phyloP scores from a whole-genome alignment of 2,888 invertebrate genomes.

The Galerucella nymphaeae region DNA sequence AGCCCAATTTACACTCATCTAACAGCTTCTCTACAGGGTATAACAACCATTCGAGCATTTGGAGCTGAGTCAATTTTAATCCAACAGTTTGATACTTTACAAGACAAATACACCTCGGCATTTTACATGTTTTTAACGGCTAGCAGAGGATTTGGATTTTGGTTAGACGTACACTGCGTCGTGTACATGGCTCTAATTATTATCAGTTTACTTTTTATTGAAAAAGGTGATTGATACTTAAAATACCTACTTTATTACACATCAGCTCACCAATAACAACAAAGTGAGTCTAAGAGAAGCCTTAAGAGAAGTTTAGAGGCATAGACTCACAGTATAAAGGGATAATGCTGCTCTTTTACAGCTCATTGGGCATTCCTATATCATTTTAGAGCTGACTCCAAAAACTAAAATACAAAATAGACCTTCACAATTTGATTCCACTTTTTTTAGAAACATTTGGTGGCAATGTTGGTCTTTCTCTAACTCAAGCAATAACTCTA shows the following conservation, averaged over 20 bases:
- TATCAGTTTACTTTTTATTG: constrained; percentile 67
- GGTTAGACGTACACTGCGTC: constrained; percentile 75
- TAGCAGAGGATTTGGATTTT: constrained; percentile 76
- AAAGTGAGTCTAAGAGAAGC: too few relatives aligned
- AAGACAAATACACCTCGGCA: constrained; percentile 76
- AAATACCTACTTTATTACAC: neutral
- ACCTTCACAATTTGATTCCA: neutral
- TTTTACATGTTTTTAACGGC: constrained; percentile 75
- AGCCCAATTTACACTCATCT: constrained; percentile 83
- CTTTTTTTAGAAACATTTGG: constrained; percentile 30
- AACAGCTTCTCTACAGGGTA: constrained; percentile 78
- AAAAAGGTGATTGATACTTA: constrained; percentile 54
- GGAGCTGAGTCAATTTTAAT: constrained; percentile 73
- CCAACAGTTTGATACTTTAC: constrained; percentile 71
- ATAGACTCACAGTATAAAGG: too few relatives aligned
- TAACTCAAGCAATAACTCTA: constrained; percentile 58
- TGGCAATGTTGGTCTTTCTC: constrained; percentile 31
- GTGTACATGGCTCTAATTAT: constrained; percentile 71
- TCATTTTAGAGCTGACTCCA: too few relatives aligned
- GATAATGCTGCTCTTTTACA: too few relatives aligned
- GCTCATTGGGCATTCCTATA: too few relatives aligned
- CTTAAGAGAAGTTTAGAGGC: too few relatives aligned
- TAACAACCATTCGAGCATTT: constrained; percentile 80
- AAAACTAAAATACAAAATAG: too few relatives aligned
- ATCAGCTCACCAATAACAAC: too few relatives aligned